These are phyloP conservation scores for Protaetia brevitarsis DNA, from an alignment of 1,140 invertebrate genomes.

Conservation along the genomic window DNA sequence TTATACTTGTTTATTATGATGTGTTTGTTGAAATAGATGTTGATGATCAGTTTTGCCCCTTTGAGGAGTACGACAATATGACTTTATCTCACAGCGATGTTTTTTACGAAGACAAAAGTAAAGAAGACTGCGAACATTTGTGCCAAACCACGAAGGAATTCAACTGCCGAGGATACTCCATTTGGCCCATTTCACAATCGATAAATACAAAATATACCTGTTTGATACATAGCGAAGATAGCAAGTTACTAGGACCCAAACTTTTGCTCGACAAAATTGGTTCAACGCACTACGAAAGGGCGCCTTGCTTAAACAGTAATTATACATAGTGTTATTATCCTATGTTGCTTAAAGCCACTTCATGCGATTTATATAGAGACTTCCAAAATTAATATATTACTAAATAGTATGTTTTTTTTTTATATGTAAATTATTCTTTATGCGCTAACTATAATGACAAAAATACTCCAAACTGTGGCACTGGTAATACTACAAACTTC, in stretches of 20 bases:
- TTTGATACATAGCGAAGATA: constrained; percentile 53
- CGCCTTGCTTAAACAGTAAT: constrained; percentile 53
- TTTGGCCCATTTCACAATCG: constrained; percentile 21
- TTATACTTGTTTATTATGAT: constrained; percentile 11
- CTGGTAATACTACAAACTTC: no score
- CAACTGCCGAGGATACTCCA: constrained; percentile 43
- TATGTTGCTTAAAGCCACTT: no score
- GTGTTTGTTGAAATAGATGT: not conserved
- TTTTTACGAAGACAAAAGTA: constrained; percentile 33
- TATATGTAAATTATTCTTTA: no score
- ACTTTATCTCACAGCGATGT: constrained; percentile 38
- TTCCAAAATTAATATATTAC: no score
- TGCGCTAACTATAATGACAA: no score
- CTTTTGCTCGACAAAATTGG: constrained; percentile 42
- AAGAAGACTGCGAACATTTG: constrained; percentile 41
- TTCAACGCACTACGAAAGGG: constrained; percentile 51
- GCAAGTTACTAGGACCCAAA: constrained; percentile 52
- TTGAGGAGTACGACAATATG: constrained; percentile 46
- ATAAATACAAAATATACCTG: constrained; percentile 36
- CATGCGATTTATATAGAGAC: no score
- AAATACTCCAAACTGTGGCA: no score
- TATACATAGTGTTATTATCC: no score
- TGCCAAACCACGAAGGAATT: constrained; percentile 38
- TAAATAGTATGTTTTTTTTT: no score
- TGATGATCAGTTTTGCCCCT: constrained; percentile 39